Base-by-base conservation (phyloP, 2,888 invertebrate species). In the Hydriomena furcata region DNA sequence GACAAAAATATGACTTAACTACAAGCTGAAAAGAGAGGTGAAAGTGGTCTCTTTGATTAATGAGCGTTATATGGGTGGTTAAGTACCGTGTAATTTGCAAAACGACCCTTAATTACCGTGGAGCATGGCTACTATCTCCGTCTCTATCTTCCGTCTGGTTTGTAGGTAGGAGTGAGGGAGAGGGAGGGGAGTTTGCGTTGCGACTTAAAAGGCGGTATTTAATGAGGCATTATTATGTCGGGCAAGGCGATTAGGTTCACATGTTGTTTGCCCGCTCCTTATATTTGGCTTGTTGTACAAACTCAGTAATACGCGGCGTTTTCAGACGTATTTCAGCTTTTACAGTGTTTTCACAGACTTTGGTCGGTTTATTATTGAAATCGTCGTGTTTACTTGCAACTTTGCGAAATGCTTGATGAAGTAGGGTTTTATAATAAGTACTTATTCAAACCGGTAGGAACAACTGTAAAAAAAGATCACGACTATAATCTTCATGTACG, bases 21-120 rank as follows among this genome's bases (percentile, higher is more conserved):
- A 8, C 37, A 17, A 31, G 52, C 47, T 55, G 49, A 82, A 58
- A 61, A 48, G 73, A 87, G 79, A 73, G 82, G 83, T 58, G 55
- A 62, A 61, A 48, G 50, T 65, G 68, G 67, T 69, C 76, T 83
- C 75, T 75, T 91, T 93, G 92, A 93, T 93, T 93, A 93, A 93
- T 92, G 84, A 89, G 84, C 84, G 90, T 92, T 92, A 91, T 92
- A 92, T 92, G 92, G 92, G 91, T 92, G 91, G 91, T 92, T 93
- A 93, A 94, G 93, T 93, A 93, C 92, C 93, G 91, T 93, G 93
- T 93, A 93, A 93, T 93, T 93, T 93, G 93, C 93, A 93, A 93
- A 93, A 93, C 93, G 93, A 92, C 92, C 92, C 92, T 92, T 93
- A 93, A 93, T 93, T 91, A 91, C 87, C 88, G 82, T 76, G 73